Conservation (phyloP, 2,113 vertebrate genomes). For the Corydoras sp. region DNA sequence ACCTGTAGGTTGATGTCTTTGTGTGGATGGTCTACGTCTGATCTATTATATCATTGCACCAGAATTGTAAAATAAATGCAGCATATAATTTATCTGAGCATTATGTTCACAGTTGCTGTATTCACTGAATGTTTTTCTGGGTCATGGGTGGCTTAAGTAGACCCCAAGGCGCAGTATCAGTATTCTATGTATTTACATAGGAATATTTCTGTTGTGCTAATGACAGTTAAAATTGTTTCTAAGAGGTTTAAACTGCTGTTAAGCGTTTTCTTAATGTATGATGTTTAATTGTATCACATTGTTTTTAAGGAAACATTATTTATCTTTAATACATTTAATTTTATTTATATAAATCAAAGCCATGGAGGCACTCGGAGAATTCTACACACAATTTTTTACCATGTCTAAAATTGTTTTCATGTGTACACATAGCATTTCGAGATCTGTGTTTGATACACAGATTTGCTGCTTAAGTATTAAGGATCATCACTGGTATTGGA, state of each 20-base stretch:
- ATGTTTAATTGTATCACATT: neutral
- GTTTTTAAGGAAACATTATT: neutral
- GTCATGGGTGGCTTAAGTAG: too few relatives aligned
- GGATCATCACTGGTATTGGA: neutral
- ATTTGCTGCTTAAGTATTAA: slow-evolving; percentile 6
- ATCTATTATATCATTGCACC: slow-evolving; percentile 4
- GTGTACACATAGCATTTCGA: slow-evolving; percentile 1
- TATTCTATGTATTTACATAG: slow-evolving; percentile 1
- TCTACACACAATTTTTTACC: neutral
- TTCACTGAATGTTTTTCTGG: too few relatives aligned
- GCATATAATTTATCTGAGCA: slow-evolving; percentile 2
- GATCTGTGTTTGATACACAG: slow-evolving; percentile 9
- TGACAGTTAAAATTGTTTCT: neutral
- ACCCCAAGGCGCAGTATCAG: neutral
- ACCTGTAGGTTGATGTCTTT: neutral
- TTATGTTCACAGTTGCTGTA: slow-evolving; percentile 2
- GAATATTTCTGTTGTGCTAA: neutral
- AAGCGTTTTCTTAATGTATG: neutral
- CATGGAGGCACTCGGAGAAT: slow-evolving; percentile 25
- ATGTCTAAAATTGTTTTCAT: neutral
- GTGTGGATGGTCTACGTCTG: neutral
- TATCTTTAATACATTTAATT: slow-evolving; percentile 27
- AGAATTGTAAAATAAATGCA: slow-evolving; percentile 15
- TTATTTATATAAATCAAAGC: slow-evolving; percentile 33
- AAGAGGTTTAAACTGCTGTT: neutral